Conservation (phyloP, 2,888 invertebrate genomes). For the Drosophila borborema region DNA sequence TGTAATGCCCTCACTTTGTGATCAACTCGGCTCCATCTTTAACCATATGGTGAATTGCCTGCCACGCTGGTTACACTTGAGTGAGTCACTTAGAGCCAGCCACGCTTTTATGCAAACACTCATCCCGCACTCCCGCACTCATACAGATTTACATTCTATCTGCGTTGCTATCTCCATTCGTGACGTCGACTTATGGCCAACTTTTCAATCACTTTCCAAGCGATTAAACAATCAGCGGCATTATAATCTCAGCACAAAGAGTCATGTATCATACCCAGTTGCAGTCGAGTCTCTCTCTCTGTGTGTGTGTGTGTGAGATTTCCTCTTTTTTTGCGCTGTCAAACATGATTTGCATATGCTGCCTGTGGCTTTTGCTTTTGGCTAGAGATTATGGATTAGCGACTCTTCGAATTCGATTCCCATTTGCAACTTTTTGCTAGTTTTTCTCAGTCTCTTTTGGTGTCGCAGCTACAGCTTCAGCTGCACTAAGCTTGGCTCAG, state of each 20-base stretch:
- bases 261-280: conserved; percentile 68
- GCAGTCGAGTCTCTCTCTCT: conserved; percentile 17
- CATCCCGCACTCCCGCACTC: background rate
- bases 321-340: conserved; percentile 51
- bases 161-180: conserved; percentile 14
- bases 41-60: conserved; percentile 42
- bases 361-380: conserved; percentile 57
- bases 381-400: conserved; percentile 50
- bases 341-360: conserved; percentile 80
- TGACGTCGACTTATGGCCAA: conserved; percentile 65
- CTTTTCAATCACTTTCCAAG: conserved; percentile 80
- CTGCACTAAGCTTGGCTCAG: conserved; percentile 52
- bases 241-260: conserved; percentile 72
- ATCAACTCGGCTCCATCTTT: conserved; percentile 6
- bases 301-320: conserved; percentile 13
- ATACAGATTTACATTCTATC: conserved; percentile 7
- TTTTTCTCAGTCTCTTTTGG: background rate
- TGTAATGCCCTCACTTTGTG: background rate
- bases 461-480: background rate
- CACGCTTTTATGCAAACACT: conserved; percentile 13
- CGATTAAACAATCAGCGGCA: conserved; percentile 77
- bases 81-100: conserved; percentile 39
- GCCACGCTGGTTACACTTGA: conserved; percentile 47
- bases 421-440: conserved; percentile 5
- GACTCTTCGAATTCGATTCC: conserved; percentile 32